phyloP scores from a whole-genome alignment of 2,888 invertebrate genomes.

The Gymnocheta viridis region DNA sequence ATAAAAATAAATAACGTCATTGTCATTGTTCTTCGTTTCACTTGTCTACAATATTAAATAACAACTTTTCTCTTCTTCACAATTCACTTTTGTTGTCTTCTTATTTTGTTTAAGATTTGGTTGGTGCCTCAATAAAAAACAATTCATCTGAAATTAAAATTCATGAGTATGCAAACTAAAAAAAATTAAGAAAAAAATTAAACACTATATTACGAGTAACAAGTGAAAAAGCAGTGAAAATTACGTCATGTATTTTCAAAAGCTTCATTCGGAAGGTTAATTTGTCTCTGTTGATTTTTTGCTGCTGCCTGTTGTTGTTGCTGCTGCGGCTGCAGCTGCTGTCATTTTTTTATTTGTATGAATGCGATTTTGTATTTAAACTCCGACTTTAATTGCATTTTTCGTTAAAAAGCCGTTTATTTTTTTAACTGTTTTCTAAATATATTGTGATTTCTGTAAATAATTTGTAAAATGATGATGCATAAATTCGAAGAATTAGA shows the following conservation, averaged over 20 bases:
- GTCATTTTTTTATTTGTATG: conserved; percentile 30
- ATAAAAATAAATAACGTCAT: conserved; percentile 56
- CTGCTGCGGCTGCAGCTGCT: background rate
- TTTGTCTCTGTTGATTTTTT: conserved; percentile 51
- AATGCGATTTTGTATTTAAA: conserved; percentile 32
- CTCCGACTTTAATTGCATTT: conserved; percentile 42
- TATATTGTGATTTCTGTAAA: background rate
- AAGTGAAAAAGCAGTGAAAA: conserved; percentile 62
- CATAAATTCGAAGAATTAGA: background rate
- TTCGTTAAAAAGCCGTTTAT: conserved; percentile 44
- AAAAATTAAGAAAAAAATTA: conserved; percentile 19
- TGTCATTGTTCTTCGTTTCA: conserved; percentile 11
- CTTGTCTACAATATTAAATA: conserved; percentile 45
- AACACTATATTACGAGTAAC: conserved; percentile 17
- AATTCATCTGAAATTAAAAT: conserved; percentile 53
- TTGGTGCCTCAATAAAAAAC: conserved; percentile 38
- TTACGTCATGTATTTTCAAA: conserved; percentile 63
- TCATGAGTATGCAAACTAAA: conserved; percentile 56
- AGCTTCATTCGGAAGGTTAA: conserved; percentile 62
- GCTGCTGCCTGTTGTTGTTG: conserved; percentile 13
- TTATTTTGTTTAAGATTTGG: background rate
- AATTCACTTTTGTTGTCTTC: conserved; percentile 10
- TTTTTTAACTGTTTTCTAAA: conserved; percentile 19
- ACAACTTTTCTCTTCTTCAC: conserved; percentile 36
- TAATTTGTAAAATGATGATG: background rate